phyloP scores from a whole-genome alignment of 2,888 invertebrate genomes.

The Ophion costatus region DNA sequence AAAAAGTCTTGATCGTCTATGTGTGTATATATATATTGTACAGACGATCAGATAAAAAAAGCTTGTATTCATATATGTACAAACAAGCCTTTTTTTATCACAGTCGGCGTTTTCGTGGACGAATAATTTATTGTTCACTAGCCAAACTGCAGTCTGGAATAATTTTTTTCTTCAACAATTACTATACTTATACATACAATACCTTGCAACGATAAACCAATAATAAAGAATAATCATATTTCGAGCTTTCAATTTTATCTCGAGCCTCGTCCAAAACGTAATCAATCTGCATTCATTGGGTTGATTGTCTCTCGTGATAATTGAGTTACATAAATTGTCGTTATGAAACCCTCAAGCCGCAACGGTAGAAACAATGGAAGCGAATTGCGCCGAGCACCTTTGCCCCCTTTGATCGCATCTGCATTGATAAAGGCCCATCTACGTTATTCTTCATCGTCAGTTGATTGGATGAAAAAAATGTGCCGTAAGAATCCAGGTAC shows the following conservation, averaged over 20 bases:
- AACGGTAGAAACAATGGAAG: neutral
- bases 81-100: neutral
- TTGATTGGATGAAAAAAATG: neutral
- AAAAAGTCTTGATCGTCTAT: too few species aligned
- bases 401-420: neutral
- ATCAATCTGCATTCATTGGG: neutral
- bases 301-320: neutral
- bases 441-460: neutral
- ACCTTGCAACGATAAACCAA: neutral
- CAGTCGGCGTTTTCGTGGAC: neutral
- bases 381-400: neutral
- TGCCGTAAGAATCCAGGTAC: neutral
- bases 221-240: neutral
- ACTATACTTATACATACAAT: neutral
- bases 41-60: too few species aligned
- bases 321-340: neutral
- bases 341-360: neutral
- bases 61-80: neutral
- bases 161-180: neutral
- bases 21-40: too few species aligned
- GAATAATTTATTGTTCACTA: neutral
- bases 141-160: neutral
- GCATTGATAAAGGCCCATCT: neutral
- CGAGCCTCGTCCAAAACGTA: neutral
- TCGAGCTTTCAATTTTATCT: neutral